Evolutionary conservation across 2,888 invertebrate species (phyloP).

Genomic region (Alentia gelatinosa): DNA sequence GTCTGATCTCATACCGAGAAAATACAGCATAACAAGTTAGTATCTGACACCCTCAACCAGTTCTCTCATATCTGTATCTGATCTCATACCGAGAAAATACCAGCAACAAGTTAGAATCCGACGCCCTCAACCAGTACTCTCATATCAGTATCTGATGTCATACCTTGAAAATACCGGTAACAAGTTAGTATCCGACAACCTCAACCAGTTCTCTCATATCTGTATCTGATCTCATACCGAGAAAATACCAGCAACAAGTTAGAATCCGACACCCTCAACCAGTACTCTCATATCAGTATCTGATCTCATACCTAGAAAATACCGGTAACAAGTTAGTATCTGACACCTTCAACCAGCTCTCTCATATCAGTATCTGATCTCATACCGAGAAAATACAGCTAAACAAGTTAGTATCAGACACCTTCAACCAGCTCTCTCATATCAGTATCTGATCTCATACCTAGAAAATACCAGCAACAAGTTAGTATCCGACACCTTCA

Average conservation of each 20-base stretch:
- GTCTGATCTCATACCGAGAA: neutral
- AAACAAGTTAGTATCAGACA: no score
- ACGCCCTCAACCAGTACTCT: neutral
- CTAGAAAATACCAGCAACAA: neutral
- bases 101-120: no score
- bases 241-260: neutral
- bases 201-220: no score
- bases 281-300: neutral
- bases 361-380: neutral
- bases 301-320: neutral
- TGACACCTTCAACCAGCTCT: neutral
- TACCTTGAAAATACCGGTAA: neutral
- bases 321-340: neutral
- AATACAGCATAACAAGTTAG: neutral
- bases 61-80: no score
- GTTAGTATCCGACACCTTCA: neutral
- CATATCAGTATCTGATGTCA: neutral
- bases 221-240: neutral
- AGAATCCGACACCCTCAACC: no score
- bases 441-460: neutral
- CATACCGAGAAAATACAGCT: neutral
- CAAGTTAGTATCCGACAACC: neutral
- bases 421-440: neutral
- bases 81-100: neutral
- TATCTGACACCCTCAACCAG: neutral